phyloP scores from a whole-genome alignment of 2,113 vertebrate genomes.

The Dasyprocta punctata region DNA sequence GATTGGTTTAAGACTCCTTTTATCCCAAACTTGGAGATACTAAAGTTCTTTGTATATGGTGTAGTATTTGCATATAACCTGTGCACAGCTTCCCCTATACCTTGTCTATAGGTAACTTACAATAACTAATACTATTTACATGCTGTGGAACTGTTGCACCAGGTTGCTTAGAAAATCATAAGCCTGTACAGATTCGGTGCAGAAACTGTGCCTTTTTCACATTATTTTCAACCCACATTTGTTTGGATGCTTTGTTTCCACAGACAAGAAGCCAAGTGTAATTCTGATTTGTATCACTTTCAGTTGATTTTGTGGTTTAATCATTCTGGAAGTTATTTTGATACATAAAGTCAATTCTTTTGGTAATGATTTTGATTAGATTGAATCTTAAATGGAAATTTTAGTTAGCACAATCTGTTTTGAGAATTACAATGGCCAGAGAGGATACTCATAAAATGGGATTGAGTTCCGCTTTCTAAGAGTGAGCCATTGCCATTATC shows the following conservation, averaged over 20 bases:
- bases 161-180: neutral
- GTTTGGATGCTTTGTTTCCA: neutral
- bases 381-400: neutral
- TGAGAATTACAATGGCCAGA: neutral
- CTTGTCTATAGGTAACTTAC: neutral
- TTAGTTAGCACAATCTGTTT: neutral
- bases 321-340: no score
- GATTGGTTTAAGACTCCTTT: neutral
- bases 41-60: no score
- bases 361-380: neutral
- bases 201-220: neutral
- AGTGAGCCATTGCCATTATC: neutral
- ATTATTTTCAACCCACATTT: neutral
- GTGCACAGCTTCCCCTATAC: neutral
- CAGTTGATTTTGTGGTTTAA: neutral
- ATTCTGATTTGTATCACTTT: conserved; percentile 14
- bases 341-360: neutral
- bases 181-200: neutral
- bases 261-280: neutral
- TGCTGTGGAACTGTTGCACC: neutral
- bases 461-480: neutral
- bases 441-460: neutral
- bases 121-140: neutral
- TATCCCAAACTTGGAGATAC: no score
- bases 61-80: neutral